Conservation (phyloP, 2,888 invertebrate genomes). For the Drosophila infuscata region DNA sequence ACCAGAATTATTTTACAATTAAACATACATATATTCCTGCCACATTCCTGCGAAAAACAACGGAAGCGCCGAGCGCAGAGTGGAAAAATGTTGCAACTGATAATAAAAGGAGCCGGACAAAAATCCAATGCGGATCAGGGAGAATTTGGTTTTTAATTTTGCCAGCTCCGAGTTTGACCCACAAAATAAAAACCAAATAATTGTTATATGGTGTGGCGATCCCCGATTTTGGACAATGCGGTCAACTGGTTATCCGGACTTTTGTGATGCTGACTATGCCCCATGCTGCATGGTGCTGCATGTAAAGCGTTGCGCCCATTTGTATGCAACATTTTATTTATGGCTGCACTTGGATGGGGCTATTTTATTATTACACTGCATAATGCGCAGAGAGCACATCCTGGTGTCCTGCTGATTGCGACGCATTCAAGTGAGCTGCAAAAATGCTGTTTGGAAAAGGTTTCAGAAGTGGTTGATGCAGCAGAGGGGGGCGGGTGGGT, state of each 20-base stretch:
- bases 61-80: not conserved
- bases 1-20: constrained; percentile 45
- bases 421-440: constrained; percentile 53
- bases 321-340: constrained; percentile 59
- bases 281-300: not conserved
- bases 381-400: constrained; percentile 34
- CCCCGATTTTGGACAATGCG: constrained; percentile 41
- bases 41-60: not conserved
- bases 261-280: constrained; percentile 6
- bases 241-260: constrained; percentile 54
- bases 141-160: constrained; percentile 19
- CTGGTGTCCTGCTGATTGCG: constrained; percentile 57
- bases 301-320: constrained; percentile 11
- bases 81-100: constrained; percentile 15
- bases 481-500: not conserved
- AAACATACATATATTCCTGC: constrained; percentile 2
- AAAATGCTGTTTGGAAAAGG: constrained; percentile 11
- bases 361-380: constrained; percentile 55
- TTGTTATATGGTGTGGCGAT: constrained; percentile 29
- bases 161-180: constrained; percentile 32
- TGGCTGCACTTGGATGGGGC: constrained; percentile 30
- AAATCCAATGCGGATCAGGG: constrained; percentile 8
- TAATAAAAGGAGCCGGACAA: constrained; percentile 19
- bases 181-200: constrained; percentile 30
- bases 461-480: not conserved